Evolutionary conservation across 2,113 vertebrate species (phyloP).

Genomic region (Climacteris rufus): DNA sequence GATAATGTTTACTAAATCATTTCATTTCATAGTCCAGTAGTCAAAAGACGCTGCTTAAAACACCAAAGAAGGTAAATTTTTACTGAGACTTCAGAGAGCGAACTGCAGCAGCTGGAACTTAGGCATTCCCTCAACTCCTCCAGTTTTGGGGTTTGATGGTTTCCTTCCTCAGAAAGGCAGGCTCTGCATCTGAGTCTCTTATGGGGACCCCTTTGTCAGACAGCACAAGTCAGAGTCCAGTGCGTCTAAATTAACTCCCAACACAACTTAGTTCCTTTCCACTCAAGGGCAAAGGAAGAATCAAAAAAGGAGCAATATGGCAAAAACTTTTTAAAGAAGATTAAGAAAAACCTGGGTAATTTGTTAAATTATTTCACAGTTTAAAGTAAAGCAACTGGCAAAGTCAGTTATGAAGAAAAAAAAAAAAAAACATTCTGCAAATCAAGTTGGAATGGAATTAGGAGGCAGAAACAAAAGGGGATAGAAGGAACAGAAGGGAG

Average conservation of each 20-base stretch:
- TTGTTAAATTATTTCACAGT: background rate
- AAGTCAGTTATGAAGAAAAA: background rate
- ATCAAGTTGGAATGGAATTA: background rate
- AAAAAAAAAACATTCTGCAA: background rate
- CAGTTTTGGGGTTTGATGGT: background rate
- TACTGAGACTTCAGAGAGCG: background rate
- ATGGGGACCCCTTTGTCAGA: background rate
- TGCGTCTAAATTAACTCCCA: background rate
- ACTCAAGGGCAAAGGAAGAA: rapidly evolving
- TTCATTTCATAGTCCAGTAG: background rate
- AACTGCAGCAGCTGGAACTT: background rate
- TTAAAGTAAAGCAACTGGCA: background rate
- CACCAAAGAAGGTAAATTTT: background rate
- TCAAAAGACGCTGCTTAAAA: background rate
- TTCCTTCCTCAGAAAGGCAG: background rate
- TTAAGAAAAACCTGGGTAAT: background rate
- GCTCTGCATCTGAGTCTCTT: background rate
- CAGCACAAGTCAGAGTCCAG: background rate
- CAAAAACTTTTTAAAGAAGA: background rate
- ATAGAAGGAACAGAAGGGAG: background rate
- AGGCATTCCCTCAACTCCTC: background rate
- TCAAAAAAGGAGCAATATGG: background rate
- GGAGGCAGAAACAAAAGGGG: background rate
- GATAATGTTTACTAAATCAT: background rate
- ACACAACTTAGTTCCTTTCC: background rate